These are phyloP conservation scores for Ophioderma brevispina DNA, from an alignment of 35 echinoderm and acorn worm genomes.

Conservation along the genomic window DNA sequence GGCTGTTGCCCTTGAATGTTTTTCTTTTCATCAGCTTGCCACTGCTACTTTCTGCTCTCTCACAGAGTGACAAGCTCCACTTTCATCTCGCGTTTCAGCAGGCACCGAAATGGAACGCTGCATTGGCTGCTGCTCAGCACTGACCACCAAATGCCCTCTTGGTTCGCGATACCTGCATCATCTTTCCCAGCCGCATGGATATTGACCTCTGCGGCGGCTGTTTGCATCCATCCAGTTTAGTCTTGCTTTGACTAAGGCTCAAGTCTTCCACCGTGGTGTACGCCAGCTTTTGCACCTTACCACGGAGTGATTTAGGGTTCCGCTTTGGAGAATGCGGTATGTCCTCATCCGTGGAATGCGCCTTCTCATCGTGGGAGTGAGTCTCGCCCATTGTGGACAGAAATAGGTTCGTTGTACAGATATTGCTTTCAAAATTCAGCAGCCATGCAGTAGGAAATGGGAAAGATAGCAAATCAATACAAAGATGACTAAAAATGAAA, in stretches of 20 bases:
- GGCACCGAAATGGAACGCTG: background rate
- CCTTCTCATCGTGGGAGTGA: constrained; percentile 51
- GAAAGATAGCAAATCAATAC: background rate
- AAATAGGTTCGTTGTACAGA: background rate
- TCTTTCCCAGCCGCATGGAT: constrained; percentile 36
- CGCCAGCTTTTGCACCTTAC: constrained; percentile 29
- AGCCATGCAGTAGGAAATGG: background rate
- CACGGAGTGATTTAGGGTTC: constrained; percentile 1
- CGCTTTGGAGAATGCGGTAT: constrained; percentile 41
- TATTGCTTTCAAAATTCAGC: background rate
- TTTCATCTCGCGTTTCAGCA: background rate
- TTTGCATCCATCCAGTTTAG: constrained; percentile 21
- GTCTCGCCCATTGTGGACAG: constrained; percentile 45
- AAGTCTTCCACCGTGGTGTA: constrained; percentile 60
- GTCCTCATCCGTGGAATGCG: constrained; percentile 50
- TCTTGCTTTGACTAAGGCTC: constrained; percentile 42
- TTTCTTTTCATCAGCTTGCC: too few relatives aligned
- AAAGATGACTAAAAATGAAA: background rate
- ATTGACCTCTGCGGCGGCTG: constrained; percentile 53
- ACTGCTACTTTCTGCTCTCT: too few relatives aligned
- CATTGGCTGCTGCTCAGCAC: background rate
- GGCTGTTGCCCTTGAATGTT: too few relatives aligned
- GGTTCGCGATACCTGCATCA: too few relatives aligned
- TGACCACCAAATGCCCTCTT: too few relatives aligned
- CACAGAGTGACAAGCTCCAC: too few relatives aligned